Conservation (phyloP, 2,113 vertebrate genomes). For the Coregonus clupeaformis region DNA sequence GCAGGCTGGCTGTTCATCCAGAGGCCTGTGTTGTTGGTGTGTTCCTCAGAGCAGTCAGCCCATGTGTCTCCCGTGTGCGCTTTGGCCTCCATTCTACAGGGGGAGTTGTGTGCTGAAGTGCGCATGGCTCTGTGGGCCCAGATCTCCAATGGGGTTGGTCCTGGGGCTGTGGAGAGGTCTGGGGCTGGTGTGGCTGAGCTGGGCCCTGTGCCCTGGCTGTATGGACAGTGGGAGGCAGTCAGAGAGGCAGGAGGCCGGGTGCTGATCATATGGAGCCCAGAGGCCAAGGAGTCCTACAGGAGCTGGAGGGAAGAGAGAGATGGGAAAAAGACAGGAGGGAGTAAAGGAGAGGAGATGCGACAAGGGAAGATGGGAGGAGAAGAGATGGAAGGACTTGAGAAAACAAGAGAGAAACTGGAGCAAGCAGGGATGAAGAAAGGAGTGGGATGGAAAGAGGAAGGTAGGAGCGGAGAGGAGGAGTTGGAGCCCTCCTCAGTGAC, state of each 20-base stretch:
- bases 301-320: slow-evolving; percentile 55
- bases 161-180: neutral
- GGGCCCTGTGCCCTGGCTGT: slow-evolving; percentile 87
- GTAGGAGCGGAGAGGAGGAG: neutral
- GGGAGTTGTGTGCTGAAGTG: slow-evolving; percentile 78
- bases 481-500: slow-evolving; percentile 63
- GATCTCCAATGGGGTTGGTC: slow-evolving; percentile 15
- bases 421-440: slow-evolving; percentile 10
- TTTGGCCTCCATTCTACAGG: slow-evolving; percentile 80
- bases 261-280: slow-evolving; percentile 84
- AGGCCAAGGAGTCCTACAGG: slow-evolving; percentile 67
- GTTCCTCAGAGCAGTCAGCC: slow-evolving; percentile 77
- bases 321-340: neutral
- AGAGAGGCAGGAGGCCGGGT: slow-evolving; percentile 76
- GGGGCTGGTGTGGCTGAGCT: slow-evolving; percentile 69
- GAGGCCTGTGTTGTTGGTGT: slow-evolving; percentile 81
- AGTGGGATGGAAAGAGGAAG: neutral
- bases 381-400: slow-evolving; percentile 6
- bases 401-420: neutral
- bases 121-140: slow-evolving; percentile 83
- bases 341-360: neutral
- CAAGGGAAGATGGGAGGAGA: slow-evolving; percentile 10
- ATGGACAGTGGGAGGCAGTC: slow-evolving; percentile 77
- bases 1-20: slow-evolving; percentile 59
- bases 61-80: slow-evolving; percentile 81